Percentiles rank a stretch among this genome's conserved stretches.
Conservation (phyloP, 2,113 vertebrate genomes). For the Chunga burmeisteri region DNA sequence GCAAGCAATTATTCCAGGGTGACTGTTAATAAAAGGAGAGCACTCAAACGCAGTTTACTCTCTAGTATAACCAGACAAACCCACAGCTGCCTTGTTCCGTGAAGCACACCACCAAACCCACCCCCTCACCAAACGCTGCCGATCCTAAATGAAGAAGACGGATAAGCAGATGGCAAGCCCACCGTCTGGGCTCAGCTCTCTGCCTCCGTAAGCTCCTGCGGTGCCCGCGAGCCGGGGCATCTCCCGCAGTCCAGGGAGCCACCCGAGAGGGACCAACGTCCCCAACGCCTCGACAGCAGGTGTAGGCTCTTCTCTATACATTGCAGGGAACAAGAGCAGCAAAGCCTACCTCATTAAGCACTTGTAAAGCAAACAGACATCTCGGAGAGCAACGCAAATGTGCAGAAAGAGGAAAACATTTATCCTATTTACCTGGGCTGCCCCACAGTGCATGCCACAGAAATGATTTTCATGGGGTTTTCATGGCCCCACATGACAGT, state of each 20-base stretch:
- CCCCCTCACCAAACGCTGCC: not conserved
- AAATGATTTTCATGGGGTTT: not conserved
- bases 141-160: not conserved
- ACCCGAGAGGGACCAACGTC: rapidly evolving
- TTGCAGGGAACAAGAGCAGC: not conserved
- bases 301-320: not conserved
- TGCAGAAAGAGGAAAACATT: not conserved
- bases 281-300: rapidly evolving
- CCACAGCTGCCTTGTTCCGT: not conserved
- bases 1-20: not conserved
- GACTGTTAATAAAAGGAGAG: not conserved
- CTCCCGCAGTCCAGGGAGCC: not conserved
- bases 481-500: not conserved
- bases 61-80: not conserved
- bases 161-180: not conserved
- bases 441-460: too few relatives aligned
- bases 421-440: not conserved
- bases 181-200: not conserved
- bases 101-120: not conserved
- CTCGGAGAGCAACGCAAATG: not conserved
- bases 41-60: not conserved
- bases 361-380: not conserved
- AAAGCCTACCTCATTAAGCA: not conserved
- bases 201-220: not conserved
- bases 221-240: not conserved